A percentile compares a stretch with the other conserved stretches of the same genome.
phyloP scores from a whole-genome alignment of 2,797 vertebrate genomes.

The Rhinichthys osculus region DNA sequence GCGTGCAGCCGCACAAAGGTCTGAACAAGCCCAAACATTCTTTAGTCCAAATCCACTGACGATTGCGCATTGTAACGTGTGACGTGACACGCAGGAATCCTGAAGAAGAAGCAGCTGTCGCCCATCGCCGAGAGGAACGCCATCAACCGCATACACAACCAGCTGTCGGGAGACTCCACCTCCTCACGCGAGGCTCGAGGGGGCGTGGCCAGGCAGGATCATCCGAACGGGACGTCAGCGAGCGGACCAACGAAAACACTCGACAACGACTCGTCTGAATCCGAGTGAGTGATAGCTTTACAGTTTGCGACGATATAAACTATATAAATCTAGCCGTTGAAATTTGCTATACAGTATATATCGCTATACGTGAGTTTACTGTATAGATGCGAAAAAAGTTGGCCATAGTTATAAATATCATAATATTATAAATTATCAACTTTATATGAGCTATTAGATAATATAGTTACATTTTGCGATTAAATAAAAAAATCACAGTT shows the following conservation, averaged over 20 bases:
- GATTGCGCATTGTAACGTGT: not conserved
- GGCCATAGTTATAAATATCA: too few species aligned
- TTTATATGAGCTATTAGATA: not conserved
- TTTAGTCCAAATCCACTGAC: not conserved
- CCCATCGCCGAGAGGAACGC: slow-evolving; percentile 86
- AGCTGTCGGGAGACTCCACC: slow-evolving; percentile 75
- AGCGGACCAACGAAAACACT: slow-evolving; percentile 87
- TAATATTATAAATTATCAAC: not conserved
- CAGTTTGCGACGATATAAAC: not conserved
- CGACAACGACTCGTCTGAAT: slow-evolving; percentile 93
- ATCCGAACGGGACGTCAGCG: slow-evolving; percentile 85
- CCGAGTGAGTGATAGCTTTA: slow-evolving; percentile 86
- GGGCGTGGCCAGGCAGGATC: slow-evolving; percentile 74
- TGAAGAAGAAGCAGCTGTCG: slow-evolving; percentile 92
- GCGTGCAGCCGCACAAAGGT: slow-evolving; percentile 87
- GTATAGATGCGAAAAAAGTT: not conserved
- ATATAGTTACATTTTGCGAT: too few species aligned
- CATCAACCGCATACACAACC: slow-evolving; percentile 79
- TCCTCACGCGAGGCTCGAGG: slow-evolving; percentile 79
- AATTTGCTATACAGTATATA: not conserved
- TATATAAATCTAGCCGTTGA: not conserved
- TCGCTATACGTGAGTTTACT: not conserved
- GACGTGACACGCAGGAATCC: slow-evolving; percentile 80
- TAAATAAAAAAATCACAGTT: too few species aligned
- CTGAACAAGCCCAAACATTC: not conserved